Percentiles rank a stretch among this genome's conserved stretches.
Conservation (phyloP, 2,797 vertebrate species). For the Bradypodion pumilum region DNA sequence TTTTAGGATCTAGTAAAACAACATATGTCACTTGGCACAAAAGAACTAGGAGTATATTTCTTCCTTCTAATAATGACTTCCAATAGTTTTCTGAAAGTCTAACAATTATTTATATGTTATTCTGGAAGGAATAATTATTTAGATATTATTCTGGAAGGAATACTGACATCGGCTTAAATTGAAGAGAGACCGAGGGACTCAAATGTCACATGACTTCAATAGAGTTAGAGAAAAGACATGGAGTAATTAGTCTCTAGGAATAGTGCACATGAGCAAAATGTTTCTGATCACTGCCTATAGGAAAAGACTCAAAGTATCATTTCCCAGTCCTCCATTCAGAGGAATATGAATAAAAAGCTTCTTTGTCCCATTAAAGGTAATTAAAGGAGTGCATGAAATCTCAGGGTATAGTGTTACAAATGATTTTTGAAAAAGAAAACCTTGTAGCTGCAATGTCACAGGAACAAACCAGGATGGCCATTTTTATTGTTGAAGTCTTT, state of each 20-base stretch:
- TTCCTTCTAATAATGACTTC: neutral
- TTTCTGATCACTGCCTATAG: neutral
- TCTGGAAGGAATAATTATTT: constrained; percentile 1
- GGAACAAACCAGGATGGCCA: neutral
- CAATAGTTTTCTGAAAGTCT: neutral
- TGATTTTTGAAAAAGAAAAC: neutral
- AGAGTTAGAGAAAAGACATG: neutral
- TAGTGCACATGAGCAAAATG: neutral
- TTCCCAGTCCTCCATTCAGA: neutral
- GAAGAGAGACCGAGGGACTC: constrained; percentile 6
- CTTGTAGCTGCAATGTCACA: constrained; percentile 11
- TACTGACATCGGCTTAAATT: neutral
- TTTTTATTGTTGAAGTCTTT: neutral
- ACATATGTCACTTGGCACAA: neutral
- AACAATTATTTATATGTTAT: constrained; percentile 10
- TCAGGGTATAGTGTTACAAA: constrained; percentile 18
- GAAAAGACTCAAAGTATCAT: constrained; percentile 9
- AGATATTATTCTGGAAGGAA: constrained; percentile 16
- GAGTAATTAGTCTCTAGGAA: constrained; percentile 25
- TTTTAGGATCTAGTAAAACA: constrained; percentile 2
- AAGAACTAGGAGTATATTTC: neutral
- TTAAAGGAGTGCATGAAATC: neutral
- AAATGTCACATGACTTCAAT: neutral
- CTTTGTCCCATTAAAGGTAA: too few relatives aligned
- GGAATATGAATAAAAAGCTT: constrained; percentile 22